phyloP scores from a whole-genome alignment of 2,888 invertebrate species.

The Pecten maximus region DNA sequence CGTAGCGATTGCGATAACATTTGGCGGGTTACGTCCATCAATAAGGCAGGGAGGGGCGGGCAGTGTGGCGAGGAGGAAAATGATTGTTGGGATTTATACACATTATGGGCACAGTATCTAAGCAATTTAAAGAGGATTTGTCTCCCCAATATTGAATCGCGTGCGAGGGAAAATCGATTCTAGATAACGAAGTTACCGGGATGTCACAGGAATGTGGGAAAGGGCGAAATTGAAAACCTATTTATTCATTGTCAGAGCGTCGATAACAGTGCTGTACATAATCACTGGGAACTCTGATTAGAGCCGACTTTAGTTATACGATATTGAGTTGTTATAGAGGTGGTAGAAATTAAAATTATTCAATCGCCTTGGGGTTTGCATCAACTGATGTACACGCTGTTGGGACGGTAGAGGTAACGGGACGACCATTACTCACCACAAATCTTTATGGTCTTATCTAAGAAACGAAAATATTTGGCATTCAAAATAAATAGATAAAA shows the following conservation, averaged over 20 bases:
- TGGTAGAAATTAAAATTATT: neutral
- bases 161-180: slow-evolving; percentile 11
- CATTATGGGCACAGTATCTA: neutral
- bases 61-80: neutral
- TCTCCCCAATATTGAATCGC: slow-evolving; percentile 16
- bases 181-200: slow-evolving; percentile 4
- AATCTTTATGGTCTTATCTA: no score
- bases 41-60: neutral
- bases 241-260: slow-evolving; percentile 5
- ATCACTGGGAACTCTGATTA: neutral
- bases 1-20: neutral
- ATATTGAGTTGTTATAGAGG: neutral
- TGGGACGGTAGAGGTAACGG: no score
- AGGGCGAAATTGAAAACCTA: slow-evolving; percentile 30
- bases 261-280: neutral
- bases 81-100: neutral
- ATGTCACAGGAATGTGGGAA: slow-evolving; percentile 15
- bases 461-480: no score
- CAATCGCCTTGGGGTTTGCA: neutral
- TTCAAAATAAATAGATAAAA: no score
- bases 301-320: neutral
- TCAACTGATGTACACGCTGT: no score
- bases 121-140: slow-evolving; percentile 35
- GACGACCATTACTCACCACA: no score
- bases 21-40: neutral